A percentile compares a stretch with the other conserved stretches of the same genome.
These are phyloP conservation scores for Phalera bucephala DNA, from an alignment of 2,888 invertebrate species.

Conservation along the genomic window DNA sequence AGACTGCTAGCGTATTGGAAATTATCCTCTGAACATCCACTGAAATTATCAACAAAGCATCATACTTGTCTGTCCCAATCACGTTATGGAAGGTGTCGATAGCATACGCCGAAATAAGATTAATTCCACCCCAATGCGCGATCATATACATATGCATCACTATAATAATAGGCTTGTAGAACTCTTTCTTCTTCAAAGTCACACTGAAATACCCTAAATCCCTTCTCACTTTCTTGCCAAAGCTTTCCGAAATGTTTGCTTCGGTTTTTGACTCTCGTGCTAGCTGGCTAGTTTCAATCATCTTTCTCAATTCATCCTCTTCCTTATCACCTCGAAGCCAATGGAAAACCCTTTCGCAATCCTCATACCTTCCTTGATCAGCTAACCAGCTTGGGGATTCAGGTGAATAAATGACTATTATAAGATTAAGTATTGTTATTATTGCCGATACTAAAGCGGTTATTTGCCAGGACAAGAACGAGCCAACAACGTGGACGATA, in stretches of 20 bases:
- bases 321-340: constrained; percentile 74
- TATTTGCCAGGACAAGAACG: constrained; percentile 75
- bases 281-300: constrained; percentile 19
- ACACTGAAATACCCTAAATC: background rate
- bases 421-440: constrained; percentile 63
- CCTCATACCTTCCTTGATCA: constrained; percentile 69
- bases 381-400: constrained; percentile 85
- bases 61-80: constrained; percentile 25
- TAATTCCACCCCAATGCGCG: constrained; percentile 40
- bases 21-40: constrained; percentile 37
- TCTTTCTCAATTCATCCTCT: constrained; percentile 48
- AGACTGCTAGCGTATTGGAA: constrained; percentile 32
- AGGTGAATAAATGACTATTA: constrained; percentile 54
- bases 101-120: constrained; percentile 35
- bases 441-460: constrained; percentile 67
- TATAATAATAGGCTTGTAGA: constrained; percentile 45
- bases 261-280: background rate
- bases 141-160: constrained; percentile 41
- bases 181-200: constrained; percentile 37
- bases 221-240: background rate
- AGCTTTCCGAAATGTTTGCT: background rate
- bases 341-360: constrained; percentile 75
- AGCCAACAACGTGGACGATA: constrained; percentile 81
- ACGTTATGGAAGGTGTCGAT: constrained; percentile 29
- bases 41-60: constrained; percentile 28